Evolutionary conservation across 2,888 invertebrate species (phyloP), one percentile per base, ranked within the genome.

Genomic region (Apodemia zela): DNA sequence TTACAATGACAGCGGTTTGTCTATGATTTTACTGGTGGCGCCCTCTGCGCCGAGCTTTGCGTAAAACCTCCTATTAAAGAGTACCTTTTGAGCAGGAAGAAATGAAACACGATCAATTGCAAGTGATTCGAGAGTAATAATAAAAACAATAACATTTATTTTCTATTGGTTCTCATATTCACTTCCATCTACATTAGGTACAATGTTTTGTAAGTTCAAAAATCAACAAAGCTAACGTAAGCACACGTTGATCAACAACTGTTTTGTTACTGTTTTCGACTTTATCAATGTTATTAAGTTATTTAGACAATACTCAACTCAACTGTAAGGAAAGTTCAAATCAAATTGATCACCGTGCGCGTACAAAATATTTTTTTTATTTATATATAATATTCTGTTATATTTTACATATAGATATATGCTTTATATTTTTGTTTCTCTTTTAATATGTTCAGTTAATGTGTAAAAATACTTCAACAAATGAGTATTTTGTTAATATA

Each of bases 51-150:
- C n/a, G n/a, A n/a, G n/a, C n/a, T n/a, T n/a, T n/a, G n/a, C n/a
- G n/a, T n/a, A n/a, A n/a, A n/a, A n/a, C n/a, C n/a, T n/a, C n/a
- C n/a, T n/a, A 5, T 42, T 42, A 42, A 42, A 1, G 6, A n/a
- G 38, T 38, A 42, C 42, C 42, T 42, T 15, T 42, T 42, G 42
- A 13, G 11, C 6, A 21, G 29, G 18, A 18, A 65, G 60, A 82
- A 89, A 90, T 90, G 75, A 90, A 90, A 91, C 88, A 80, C 83
- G 73, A 68, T 73, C 72, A 73, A 72, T 87, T 89, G 90, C 88
- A 90, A 91, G 90, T 91, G 90, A 90, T 86, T 87, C 87, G 84
- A 90, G 89, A 89, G 87, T 90, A 85, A 86, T 88, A 87, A 89
- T 87, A 82, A 87, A 87, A 90, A 89, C 87, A 86, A 89, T 87